phyloP scores from a whole-genome alignment of 2,888 invertebrate species.

The Invenusta paracnida region DNA sequence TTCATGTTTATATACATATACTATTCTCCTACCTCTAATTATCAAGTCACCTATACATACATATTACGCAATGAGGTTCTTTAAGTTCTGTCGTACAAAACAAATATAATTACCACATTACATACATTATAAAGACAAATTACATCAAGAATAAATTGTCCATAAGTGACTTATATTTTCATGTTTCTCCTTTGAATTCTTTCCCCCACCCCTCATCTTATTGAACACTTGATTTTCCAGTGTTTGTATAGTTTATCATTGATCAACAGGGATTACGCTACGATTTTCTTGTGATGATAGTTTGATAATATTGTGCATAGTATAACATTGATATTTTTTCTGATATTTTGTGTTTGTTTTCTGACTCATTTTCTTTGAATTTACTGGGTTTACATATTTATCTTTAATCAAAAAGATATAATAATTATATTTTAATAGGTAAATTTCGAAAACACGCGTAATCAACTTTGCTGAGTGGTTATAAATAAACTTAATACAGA shows the following conservation, averaged over 20 bases:
- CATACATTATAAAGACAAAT: too few relatives aligned
- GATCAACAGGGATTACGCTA: conserved; percentile 17
- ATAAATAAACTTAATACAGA: too few relatives aligned
- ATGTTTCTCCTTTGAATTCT: neutral
- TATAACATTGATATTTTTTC: conserved; percentile 23
- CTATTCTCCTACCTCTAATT: too few relatives aligned
- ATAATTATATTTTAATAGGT: too few relatives aligned
- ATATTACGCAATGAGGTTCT: too few relatives aligned
- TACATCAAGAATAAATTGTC: neutral
- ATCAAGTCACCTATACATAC: too few relatives aligned
- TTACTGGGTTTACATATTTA: neutral
- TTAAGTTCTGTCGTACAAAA: too few relatives aligned
- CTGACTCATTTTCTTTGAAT: neutral
- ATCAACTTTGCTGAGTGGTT: too few relatives aligned
- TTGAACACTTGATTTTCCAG: neutral
- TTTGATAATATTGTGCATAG: conserved; percentile 26
- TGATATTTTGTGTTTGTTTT: neutral
- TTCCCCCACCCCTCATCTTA: neutral
- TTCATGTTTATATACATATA: too few relatives aligned
- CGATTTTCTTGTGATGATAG: conserved; percentile 22
- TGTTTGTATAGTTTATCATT: neutral
- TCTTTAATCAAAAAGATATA: too few relatives aligned
- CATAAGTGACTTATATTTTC: neutral
- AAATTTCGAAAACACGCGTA: too few relatives aligned
- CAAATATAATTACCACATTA: too few relatives aligned